Base-by-base conservation (phyloP, 2,113 vertebrate species). In the Ameiurus melas region DNA sequence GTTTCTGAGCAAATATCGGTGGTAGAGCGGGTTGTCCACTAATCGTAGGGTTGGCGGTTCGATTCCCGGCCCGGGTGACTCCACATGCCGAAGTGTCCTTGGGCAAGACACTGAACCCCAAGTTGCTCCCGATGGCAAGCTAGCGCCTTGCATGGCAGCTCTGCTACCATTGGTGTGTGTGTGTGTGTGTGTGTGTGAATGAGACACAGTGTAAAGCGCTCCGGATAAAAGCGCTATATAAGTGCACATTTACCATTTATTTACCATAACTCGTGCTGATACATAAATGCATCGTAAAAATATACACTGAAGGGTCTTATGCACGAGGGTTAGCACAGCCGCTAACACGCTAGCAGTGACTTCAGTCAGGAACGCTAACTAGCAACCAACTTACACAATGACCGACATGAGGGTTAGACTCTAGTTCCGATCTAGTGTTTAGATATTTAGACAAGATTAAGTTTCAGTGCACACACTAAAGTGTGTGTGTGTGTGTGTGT, bases 401-500 rank as follows among this genome's bases (percentile, higher is more conserved):
- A 78, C 13, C 1, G 10, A 47, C 5, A 20, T 43, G 36, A n/a
- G 9, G 20, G 20, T 77, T 27, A 77, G 43, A 51, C 22, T 77
- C 25, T 51, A 51, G 39, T 5, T 51, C 51, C 14, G 10, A 51
- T 27, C 43, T 27, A 51, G 12, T 25, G 4, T 27, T 78, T 30
- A 47, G 39, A 77, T 47, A 77, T 77, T 47, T 47, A 25, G 1
- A 77, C 25, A 5, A 25, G 39, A 77, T 47, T 73, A 47, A 25
- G 25, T 27, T 5, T 51, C 25, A 51, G 75, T 27, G 10, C 0
- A 51, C 4, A 4, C 10, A 51, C 25, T 51, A 78, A 12, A 79
- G 14, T 27, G 39, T 83, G 78, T 68, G 78, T 30, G 30, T 77
- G 39, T 75, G 60, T 84, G 51, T 87, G 73, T 77, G 22, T 60